Evolutionary conservation across 2,113 vertebrate species (phyloP), one percentile per base, ranked within the genome.

Genomic region (Microtus richardsoni): DNA sequence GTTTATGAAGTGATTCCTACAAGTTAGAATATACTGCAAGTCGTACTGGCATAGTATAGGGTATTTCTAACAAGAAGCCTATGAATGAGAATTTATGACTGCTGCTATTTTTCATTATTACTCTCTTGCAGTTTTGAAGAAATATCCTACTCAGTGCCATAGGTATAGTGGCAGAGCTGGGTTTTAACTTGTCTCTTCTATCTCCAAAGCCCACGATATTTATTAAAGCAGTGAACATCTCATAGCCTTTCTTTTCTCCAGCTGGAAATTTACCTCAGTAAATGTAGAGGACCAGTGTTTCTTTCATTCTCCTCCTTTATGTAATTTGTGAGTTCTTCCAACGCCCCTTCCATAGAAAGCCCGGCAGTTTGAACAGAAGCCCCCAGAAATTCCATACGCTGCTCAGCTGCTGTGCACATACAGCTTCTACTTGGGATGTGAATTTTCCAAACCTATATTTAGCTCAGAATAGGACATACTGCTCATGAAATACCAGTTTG

Each of bases 361-460:
- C 11, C 74, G 47, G 22, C 7, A 92, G 47, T 97, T 93, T 92
- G 66, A 90, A 92, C 41, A 94, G 74, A 94, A 88, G 44, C 19
- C 30, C 78, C 13, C 52, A 83, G 84, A 82, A 89, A 14, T 54
- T 92, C 82, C 44, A 33, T 87, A 14, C 60, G 47, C 60, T 93
- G 1, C 39, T 85, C 36, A 66, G 52, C n/a, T 39, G 52, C 66
- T 78, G 30, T 75, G 47, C 10, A 89, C 68, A 88, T 12, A 83
- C 75, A 39, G 33, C 36, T 97, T 90, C 33, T 11, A 82, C n/a
- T 91, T 62, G 60, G 91, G 66, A 62, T 93, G 21, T 62, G 80
- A 79, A 82, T 85, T 94, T 95, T 90, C 62, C 36, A 94, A 70
- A 86, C 21, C 14, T 75, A 44, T 89, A 84, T 93, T 93, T 85